These are phyloP conservation scores for Sparidentex hasta DNA, from an alignment of 2,797 vertebrate genomes.

Conservation along the genomic window DNA sequence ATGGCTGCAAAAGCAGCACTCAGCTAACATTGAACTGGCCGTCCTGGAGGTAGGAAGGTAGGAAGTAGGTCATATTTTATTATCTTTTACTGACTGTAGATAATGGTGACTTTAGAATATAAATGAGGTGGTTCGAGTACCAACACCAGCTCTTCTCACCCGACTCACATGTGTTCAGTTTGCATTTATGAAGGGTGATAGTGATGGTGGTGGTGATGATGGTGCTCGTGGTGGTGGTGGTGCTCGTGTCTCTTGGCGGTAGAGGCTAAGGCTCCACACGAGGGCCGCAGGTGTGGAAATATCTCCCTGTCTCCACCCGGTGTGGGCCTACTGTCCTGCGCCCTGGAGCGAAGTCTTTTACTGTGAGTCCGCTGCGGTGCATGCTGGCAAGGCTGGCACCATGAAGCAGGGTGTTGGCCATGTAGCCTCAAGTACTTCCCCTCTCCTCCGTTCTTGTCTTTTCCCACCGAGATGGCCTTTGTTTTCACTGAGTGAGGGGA, in stretches of 20 bases:
- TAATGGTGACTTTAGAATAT: not conserved
- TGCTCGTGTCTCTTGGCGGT: slow-evolving; percentile 92
- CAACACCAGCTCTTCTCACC: not conserved
- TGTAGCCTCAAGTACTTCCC: slow-evolving; percentile 63
- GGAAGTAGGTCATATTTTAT: not conserved
- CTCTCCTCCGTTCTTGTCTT: slow-evolving; percentile 43
- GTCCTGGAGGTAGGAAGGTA: not conserved
- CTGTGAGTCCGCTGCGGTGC: slow-evolving; percentile 84
- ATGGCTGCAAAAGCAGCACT: slow-evolving; percentile 3
- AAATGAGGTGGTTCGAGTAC: not conserved
- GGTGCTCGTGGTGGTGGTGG: slow-evolving; percentile 93
- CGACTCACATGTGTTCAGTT: slow-evolving; percentile 14
- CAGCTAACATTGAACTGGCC: not conserved
- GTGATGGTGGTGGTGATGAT: slow-evolving; percentile 94
- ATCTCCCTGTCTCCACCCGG: slow-evolving; percentile 82
- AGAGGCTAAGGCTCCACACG: slow-evolving; percentile 83
- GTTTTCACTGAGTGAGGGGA: slow-evolving; percentile 22
- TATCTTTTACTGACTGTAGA: slow-evolving; percentile 8
- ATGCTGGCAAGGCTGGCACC: slow-evolving; percentile 62
- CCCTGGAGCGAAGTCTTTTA: slow-evolving; percentile 89
- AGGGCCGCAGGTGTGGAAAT: slow-evolving; percentile 81
- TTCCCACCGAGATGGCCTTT: slow-evolving; percentile 25
- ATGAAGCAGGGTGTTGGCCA: slow-evolving; percentile 60
- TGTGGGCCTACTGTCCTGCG: slow-evolving; percentile 79
- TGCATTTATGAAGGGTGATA: slow-evolving; percentile 66